Conservation (phyloP, 1,140 invertebrate species). For the Apis dorsata region DNA sequence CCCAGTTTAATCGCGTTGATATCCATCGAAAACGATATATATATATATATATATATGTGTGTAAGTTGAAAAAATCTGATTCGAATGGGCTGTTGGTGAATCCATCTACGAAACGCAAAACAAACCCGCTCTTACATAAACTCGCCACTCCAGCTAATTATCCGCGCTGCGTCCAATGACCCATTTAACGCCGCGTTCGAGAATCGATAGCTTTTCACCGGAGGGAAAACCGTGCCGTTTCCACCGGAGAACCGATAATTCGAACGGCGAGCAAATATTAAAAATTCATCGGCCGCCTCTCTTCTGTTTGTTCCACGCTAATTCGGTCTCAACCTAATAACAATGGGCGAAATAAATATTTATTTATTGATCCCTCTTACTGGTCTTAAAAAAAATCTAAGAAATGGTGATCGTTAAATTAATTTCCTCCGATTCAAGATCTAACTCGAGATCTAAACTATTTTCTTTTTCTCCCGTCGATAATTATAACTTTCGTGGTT, state of each 20-base stretch:
- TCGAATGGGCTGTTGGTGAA: neutral
- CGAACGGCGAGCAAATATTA: constrained; percentile 13
- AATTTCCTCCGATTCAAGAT: too few species aligned
- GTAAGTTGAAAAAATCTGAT: constrained; percentile 23
- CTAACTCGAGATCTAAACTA: too few species aligned
- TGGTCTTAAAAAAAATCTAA: too few species aligned
- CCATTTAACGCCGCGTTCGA: constrained; percentile 23
- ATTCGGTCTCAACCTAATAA: too few species aligned
- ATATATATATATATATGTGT: neutral
- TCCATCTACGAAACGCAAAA: neutral
- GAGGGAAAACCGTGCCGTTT: constrained; percentile 3
- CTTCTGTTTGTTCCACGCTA: neutral
- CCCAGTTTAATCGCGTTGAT: constrained; percentile 9
- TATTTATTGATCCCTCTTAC: too few species aligned
- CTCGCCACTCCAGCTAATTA: constrained; percentile 19
- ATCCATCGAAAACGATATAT: neutral
- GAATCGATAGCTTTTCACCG: constrained; percentile 35
- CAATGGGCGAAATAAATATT: too few species aligned
- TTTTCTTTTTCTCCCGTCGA: too few species aligned
- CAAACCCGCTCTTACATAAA: constrained; percentile 9
- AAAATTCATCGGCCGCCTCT: constrained; percentile 23
- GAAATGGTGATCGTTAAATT: too few species aligned
- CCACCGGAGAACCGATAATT: neutral
- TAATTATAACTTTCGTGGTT: too few species aligned
- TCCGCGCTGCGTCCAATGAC: constrained; percentile 19